phyloP scores from a whole-genome alignment of 2,113 vertebrate species.

The Aptenodytes patagonicus region DNA sequence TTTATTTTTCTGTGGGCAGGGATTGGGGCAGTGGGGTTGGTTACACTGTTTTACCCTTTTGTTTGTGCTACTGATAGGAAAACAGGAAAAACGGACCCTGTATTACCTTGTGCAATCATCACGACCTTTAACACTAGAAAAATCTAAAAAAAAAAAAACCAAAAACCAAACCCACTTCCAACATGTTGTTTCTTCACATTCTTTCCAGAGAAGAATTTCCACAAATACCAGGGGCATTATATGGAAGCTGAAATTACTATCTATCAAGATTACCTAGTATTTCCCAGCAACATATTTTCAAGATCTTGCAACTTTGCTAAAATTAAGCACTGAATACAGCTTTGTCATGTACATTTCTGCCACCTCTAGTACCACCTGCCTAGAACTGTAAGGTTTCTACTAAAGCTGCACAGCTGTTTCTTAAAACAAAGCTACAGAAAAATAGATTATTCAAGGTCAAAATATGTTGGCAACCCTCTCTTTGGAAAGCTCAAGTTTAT shows the following conservation, averaged over 20 bases:
- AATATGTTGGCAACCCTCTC: neutral
- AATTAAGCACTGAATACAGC: neutral
- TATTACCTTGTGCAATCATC: neutral
- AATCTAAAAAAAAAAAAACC: neutral
- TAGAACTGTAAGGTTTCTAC: neutral
- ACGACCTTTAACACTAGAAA: neutral
- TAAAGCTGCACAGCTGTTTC: neutral
- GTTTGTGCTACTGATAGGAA: neutral
- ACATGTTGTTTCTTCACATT: neutral
- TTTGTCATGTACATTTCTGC: neutral
- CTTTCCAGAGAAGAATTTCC: neutral
- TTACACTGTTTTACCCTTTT: neutral
- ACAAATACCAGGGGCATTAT: neutral
- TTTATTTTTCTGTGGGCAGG: neutral
- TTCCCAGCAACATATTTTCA: neutral
- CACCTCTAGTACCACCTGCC: neutral
- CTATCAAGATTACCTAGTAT: neutral
- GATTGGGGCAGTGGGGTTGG: neutral
- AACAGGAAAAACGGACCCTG: neutral
- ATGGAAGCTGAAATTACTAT: neutral
- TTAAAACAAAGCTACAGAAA: neutral
- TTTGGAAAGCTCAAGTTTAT: neutral
- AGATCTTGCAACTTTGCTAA: neutral
- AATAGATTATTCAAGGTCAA: neutral
- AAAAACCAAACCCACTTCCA: neutral